Evolutionary conservation across 2,797 vertebrate species (phyloP).

Genomic region (Holocentrus rufus): DNA sequence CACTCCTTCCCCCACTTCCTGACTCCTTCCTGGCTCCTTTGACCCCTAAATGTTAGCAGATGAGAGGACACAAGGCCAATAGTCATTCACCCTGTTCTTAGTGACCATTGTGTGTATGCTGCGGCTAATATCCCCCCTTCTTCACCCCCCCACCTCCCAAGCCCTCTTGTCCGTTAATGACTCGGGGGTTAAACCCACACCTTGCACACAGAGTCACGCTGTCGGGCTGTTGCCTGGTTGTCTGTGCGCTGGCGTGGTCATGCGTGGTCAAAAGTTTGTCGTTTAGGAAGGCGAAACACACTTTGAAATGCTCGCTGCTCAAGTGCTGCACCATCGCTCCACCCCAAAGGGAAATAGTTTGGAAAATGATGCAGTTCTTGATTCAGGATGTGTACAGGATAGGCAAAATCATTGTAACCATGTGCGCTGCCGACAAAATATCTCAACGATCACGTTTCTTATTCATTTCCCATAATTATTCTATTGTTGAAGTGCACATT

Average conservation of each 20-base stretch:
- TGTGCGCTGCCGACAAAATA: not conserved
- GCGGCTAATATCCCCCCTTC: conserved; percentile 62
- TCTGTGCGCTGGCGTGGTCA: conserved; percentile 24
- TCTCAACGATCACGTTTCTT: not conserved
- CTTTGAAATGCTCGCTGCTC: not conserved
- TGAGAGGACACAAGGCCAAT: conserved; percentile 83
- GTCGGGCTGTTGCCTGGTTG: conserved; percentile 42
- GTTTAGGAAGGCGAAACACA: not conserved
- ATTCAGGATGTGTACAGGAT: not conserved
- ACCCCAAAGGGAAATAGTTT: not conserved
- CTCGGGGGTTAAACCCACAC: conserved; percentile 70
- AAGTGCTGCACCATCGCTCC: not conserved
- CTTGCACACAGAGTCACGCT: conserved; percentile 49
- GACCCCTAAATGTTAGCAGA: conserved; percentile 87
- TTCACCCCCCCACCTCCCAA: conserved; percentile 17
- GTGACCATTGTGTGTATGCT: conserved; percentile 79
- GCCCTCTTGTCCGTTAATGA: conserved; percentile 68
- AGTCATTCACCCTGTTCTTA: conserved; percentile 80
- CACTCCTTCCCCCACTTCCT: conserved; percentile 83
- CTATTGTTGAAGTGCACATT: not conserved
- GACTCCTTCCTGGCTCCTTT: conserved; percentile 79
- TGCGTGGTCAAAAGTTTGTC: conserved; percentile 21
- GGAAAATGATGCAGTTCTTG: not conserved
- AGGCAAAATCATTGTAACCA: no score
- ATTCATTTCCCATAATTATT: not conserved